Conservation (phyloP, 2,888 invertebrate genomes). For the Phania funesta region DNA sequence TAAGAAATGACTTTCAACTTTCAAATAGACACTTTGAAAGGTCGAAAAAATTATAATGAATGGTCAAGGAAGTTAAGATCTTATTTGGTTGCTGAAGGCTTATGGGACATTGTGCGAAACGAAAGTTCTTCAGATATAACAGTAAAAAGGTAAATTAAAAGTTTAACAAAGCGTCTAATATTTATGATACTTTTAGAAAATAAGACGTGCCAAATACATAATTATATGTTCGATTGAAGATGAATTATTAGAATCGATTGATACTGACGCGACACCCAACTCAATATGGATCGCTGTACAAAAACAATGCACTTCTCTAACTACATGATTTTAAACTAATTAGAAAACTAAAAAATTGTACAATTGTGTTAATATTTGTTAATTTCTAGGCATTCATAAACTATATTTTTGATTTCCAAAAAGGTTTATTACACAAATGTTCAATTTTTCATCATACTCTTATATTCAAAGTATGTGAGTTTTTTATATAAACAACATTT, state of each 20-base stretch:
- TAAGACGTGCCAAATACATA: constrained; percentile 40
- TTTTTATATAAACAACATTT: background rate
- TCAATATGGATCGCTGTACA: constrained; percentile 42
- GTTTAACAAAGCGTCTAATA: background rate
- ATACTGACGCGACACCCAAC: constrained; percentile 36
- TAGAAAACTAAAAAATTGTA: too few species aligned
- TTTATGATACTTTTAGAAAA: constrained; percentile 36
- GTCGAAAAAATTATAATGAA: constrained; percentile 75
- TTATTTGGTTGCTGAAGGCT: constrained; percentile 76
- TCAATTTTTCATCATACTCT: too few species aligned
- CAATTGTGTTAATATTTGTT: too few species aligned
- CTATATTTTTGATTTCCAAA: too few species aligned
- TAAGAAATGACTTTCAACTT: constrained; percentile 73
- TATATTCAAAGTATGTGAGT: too few species aligned
- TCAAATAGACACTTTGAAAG: constrained; percentile 75
- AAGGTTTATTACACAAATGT: too few species aligned
- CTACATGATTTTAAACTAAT: too few species aligned
- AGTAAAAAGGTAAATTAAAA: constrained; percentile 10
- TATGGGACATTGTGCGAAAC: constrained; percentile 74
- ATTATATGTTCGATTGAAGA: constrained; percentile 53
- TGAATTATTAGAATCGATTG: constrained; percentile 42
- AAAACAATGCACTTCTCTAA: constrained; percentile 35
- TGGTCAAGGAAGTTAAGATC: constrained; percentile 77
- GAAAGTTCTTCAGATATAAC: constrained; percentile 16
- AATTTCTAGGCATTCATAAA: too few species aligned